Percentiles rank a stretch among this genome's conserved stretches.
phyloP scores from a whole-genome alignment of 2,888 invertebrate species.

The Hirtodrosophila trivittata region DNA sequence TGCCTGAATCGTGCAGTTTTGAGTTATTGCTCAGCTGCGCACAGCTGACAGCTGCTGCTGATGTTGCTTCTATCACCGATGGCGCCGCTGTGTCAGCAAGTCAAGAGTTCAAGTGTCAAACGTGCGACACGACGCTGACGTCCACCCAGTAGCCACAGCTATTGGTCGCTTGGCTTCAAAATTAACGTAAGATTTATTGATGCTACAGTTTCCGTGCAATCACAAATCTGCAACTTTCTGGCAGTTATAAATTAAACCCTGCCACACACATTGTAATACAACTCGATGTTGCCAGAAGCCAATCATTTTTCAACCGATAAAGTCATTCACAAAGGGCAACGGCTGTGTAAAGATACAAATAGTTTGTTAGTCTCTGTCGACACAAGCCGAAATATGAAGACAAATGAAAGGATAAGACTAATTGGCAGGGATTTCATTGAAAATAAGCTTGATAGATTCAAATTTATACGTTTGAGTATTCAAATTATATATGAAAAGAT shows the following conservation, averaged over 20 bases:
- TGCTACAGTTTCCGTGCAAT: conserved; percentile 38
- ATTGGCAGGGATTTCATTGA: neutral
- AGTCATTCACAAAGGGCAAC: conserved; percentile 30
- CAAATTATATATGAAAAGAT: no score
- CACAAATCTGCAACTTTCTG: conserved; percentile 51
- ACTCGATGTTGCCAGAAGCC: conserved; percentile 32
- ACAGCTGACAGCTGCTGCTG: conserved; percentile 54
- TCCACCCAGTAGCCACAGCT: neutral
- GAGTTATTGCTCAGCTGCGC: conserved; percentile 61
- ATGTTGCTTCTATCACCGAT: conserved; percentile 5
- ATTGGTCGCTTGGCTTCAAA: conserved; percentile 22
- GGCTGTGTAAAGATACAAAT: conserved; percentile 10
- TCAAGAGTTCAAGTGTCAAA: conserved; percentile 51
- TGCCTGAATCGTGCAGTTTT: conserved; percentile 40
- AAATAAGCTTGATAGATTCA: no score
- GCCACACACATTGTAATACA: conserved; percentile 29
- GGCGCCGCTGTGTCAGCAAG: conserved; percentile 45
- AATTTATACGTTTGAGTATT: no score
- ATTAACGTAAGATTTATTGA: conserved; percentile 70
- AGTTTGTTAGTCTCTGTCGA: conserved; percentile 18
- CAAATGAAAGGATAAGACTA: conserved; percentile 21
- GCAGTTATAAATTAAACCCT: conserved; percentile 66
- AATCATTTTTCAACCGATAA: conserved; percentile 55
- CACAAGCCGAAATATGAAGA: conserved; percentile 20
- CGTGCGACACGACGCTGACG: conserved; percentile 13